Evolutionary conservation across 2,113 vertebrate species (phyloP).

Genomic region (Crotalus helleri): DNA sequence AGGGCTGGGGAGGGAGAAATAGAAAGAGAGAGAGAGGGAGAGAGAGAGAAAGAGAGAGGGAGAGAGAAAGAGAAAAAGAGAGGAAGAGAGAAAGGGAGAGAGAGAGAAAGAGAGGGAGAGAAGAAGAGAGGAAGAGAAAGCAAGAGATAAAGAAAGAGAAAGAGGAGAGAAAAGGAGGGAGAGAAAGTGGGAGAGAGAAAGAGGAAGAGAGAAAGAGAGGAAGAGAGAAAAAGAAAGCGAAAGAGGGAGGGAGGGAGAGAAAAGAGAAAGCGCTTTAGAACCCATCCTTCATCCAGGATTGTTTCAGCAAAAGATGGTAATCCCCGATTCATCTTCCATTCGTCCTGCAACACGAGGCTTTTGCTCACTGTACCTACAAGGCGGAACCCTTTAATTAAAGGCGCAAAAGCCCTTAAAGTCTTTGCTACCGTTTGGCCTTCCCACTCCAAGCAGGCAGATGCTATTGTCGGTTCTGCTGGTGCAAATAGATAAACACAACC

Average conservation of each 20-base stretch:
- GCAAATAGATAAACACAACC: neutral
- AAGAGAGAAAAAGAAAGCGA: too few relatives aligned
- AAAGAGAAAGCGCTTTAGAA: neutral
- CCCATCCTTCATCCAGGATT: neutral
- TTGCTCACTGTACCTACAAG: neutral
- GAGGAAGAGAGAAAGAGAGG: too few relatives aligned
- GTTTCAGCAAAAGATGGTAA: neutral
- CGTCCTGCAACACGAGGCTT: neutral
- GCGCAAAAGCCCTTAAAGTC: neutral
- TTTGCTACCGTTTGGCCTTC: too few relatives aligned
- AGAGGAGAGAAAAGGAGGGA: too few relatives aligned
- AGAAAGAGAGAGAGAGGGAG: neutral
- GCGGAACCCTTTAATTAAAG: neutral
- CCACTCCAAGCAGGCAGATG: neutral
- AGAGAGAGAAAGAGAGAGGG: too few relatives aligned
- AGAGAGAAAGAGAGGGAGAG: too few relatives aligned
- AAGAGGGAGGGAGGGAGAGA: too few relatives aligned
- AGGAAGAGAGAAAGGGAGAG: too few relatives aligned
- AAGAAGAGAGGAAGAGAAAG: too few relatives aligned
- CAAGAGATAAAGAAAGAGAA: too few relatives aligned
- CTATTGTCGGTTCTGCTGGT: neutral
- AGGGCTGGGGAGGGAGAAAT: slow-evolving; percentile 58
- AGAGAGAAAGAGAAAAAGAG: too few relatives aligned
- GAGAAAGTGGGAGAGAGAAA: too few relatives aligned
- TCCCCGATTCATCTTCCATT: accelerated